Evolutionary conservation across 2,797 vertebrate species (phyloP).

Genomic region (Hapalemur alaotrensis): DNA sequence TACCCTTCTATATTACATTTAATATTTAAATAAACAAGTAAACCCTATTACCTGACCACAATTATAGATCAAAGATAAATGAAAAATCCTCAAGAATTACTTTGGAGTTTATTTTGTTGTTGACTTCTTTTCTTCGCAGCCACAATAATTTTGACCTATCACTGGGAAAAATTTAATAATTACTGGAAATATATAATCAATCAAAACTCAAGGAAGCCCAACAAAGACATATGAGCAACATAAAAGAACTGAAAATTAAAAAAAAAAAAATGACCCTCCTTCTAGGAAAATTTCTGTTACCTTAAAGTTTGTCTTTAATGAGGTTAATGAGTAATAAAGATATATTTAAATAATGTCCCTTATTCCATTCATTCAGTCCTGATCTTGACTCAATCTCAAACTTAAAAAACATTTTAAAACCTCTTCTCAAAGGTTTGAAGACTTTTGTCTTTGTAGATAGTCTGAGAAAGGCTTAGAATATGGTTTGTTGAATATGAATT

Average conservation of each 20-base stretch:
- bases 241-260: neutral
- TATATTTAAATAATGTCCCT: neutral
- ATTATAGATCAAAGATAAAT: neutral
- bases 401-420: neutral
- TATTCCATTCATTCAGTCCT: neutral
- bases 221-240: neutral
- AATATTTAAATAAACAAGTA: constrained; percentile 14
- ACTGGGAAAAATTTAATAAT: neutral
- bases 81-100: neutral
- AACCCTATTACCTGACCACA: neutral
- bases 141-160: neutral
- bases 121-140: neutral
- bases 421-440: neutral
- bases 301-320: neutral
- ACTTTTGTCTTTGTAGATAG: neutral
- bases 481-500: neutral
- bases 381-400: neutral
- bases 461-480: neutral
- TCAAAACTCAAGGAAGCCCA: neutral
- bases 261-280: neutral
- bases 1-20: neutral
- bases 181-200: neutral
- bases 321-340: neutral
- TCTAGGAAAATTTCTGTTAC: neutral
- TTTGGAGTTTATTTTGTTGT: neutral